These are phyloP conservation scores for Orchestia grillus DNA, from an alignment of 1,140 invertebrate genomes.

Conservation along the genomic window DNA sequence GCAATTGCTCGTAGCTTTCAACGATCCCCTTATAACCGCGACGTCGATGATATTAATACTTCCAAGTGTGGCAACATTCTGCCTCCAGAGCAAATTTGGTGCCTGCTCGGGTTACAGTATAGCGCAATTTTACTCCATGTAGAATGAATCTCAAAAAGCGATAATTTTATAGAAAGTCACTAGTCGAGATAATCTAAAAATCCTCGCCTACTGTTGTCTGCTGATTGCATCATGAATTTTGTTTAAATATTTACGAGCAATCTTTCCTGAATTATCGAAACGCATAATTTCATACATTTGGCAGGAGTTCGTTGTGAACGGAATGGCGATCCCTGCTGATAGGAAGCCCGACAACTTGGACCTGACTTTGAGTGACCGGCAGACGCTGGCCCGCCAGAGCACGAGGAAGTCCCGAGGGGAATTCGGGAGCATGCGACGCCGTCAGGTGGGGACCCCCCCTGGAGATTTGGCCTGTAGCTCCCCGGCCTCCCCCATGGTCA, in stretches of 20 bases:
- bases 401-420: not conserved
- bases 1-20: too few relatives aligned
- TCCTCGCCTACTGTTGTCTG: not conserved
- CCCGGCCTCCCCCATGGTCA: not conserved
- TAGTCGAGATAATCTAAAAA: not conserved
- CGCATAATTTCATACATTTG: not conserved
- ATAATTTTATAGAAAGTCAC: not conserved
- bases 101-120: not conserved
- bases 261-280: not conserved
- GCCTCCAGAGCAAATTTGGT: too few relatives aligned
- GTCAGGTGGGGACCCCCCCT: not conserved
- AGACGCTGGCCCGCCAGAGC: not conserved
- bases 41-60: too few relatives aligned
- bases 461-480: not conserved
- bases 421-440: slow-evolving; percentile 43
- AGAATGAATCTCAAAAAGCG: not conserved
- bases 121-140: not conserved
- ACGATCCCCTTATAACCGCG: too few relatives aligned
- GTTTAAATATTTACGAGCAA: not conserved
- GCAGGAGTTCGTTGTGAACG: slow-evolving; percentile 32
- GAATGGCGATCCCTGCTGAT: slow-evolving; percentile 5
- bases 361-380: slow-evolving; percentile 6
- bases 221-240: not conserved
- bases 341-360: slow-evolving; percentile 31
- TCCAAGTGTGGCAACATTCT: too few relatives aligned